Conservation (phyloP, 2,888 invertebrate genomes). For the Trichopria drosophilae region DNA sequence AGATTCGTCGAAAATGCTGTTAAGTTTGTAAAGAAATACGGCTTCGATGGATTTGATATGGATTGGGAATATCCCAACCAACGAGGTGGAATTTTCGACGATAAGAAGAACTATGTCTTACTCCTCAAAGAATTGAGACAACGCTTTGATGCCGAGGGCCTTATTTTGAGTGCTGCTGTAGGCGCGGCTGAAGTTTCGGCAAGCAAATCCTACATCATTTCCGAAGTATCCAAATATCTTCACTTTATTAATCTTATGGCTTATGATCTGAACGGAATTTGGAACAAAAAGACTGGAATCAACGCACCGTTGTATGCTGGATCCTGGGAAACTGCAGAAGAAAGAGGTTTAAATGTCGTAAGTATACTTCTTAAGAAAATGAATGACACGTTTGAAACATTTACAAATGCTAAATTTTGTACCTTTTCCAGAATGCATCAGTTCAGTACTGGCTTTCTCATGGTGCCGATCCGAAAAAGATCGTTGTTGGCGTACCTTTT, state of each 20-base stretch:
- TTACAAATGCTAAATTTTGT: neutral
- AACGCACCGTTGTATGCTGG: constrained; percentile 67
- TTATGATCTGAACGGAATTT: constrained; percentile 72
- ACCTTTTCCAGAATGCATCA: constrained; percentile 56
- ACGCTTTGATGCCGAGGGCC: constrained; percentile 62
- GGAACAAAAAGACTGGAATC: constrained; percentile 62
- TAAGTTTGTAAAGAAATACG: constrained; percentile 61
- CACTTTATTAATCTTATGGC: constrained; percentile 74
- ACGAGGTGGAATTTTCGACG: constrained; percentile 58
- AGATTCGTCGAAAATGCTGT: constrained; percentile 64
- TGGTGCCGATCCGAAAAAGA: constrained; percentile 66
- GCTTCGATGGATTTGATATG: constrained; percentile 72
- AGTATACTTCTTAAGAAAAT: constrained; percentile 38
- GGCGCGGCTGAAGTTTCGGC: constrained; percentile 61
- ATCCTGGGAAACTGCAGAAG: constrained; percentile 35
- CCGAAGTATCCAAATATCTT: constrained; percentile 64
- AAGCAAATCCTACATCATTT: constrained; percentile 65
- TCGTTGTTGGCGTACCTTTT: constrained; percentile 71
- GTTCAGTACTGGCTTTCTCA: constrained; percentile 62
- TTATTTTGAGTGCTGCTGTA: constrained; percentile 55
- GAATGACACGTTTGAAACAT: too few relatives aligned
- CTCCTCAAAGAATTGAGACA: constrained; percentile 64
- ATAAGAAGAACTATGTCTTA: constrained; percentile 61
- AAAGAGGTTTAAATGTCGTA: constrained; percentile 56
- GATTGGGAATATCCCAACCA: constrained; percentile 75